phyloP scores from a whole-genome alignment of 2,797 vertebrate genomes.

The Cetoscarus ocellatus region DNA sequence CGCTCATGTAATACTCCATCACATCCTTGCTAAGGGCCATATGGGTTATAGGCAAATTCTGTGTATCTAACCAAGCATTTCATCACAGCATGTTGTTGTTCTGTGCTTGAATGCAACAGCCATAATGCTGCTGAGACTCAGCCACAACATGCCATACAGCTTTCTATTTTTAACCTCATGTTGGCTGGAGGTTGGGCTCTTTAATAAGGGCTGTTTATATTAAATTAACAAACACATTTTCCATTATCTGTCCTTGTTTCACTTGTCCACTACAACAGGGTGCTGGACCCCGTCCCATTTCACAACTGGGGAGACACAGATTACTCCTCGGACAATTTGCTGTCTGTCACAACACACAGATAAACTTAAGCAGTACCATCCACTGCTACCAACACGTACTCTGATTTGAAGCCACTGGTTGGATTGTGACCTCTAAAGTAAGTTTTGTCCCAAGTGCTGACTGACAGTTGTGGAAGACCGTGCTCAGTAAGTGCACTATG shows the following conservation, averaged over 20 bases:
- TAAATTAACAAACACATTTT: constrained; percentile 1
- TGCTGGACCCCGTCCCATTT: constrained; percentile 7
- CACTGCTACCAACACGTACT: not conserved
- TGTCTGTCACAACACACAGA: constrained; percentile 21
- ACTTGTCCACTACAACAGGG: not conserved
- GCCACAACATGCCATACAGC: not conserved
- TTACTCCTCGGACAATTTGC: not conserved
- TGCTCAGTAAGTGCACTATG: no score
- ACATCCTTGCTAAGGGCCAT: constrained; percentile 31
- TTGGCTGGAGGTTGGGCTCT: constrained; percentile 3
- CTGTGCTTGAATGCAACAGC: constrained; percentile 12
- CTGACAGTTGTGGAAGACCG: no score
- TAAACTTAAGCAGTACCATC: not conserved
- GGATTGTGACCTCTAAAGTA: no score
- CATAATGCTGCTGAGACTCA: constrained; percentile 3
- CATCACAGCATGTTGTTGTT: constrained; percentile 37
- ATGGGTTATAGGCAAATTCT: constrained; percentile 41
- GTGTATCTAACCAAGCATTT: constrained; percentile 45
- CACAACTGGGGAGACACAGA: not conserved
- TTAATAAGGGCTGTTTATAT: not conserved
- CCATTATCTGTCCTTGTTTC: constrained; percentile 2
- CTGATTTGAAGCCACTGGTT: no score
- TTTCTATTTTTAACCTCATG: not conserved
- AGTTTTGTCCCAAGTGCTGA: no score
- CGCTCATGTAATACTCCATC: constrained; percentile 46